Evolutionary conservation across 1,140 invertebrate species (phyloP).

Genomic region (Ericerus pela): DNA sequence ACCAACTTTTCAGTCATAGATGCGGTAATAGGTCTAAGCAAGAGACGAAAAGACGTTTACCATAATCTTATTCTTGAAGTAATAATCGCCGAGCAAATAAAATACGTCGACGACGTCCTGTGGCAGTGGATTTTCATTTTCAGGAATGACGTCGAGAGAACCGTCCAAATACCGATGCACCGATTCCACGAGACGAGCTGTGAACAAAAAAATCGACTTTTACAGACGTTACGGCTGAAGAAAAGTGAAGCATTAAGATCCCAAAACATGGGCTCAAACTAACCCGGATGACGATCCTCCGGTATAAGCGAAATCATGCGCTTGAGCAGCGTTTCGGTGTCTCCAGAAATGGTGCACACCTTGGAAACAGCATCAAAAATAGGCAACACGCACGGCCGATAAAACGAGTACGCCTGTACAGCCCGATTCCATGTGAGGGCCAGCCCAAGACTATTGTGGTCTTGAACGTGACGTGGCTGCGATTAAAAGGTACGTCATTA

Average conservation of each 20-base stretch:
- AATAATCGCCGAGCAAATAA: constrained; percentile 79
- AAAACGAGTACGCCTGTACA: constrained; percentile 67
- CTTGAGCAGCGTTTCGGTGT: constrained; percentile 60
- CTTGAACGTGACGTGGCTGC: constrained; percentile 37
- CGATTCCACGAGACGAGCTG: constrained; percentile 31
- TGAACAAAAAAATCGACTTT: background rate
- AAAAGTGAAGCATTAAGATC: too few relatives aligned
- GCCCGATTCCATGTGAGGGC: constrained; percentile 62
- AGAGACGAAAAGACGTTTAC: constrained; percentile 28
- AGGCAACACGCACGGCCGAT: constrained; percentile 33
- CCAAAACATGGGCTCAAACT: background rate
- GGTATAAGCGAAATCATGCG: constrained; percentile 60
- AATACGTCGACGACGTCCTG: constrained; percentile 55
- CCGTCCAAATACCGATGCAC: constrained; percentile 51
- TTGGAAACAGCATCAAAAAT: constrained; percentile 65
- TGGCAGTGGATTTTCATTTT: constrained; percentile 32
- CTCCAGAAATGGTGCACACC: constrained; percentile 47
- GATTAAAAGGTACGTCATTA: background rate
- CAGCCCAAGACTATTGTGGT: constrained; percentile 58
- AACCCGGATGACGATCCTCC: constrained; percentile 41
- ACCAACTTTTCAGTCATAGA: background rate
- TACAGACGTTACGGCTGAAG: background rate
- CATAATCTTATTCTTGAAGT: constrained; percentile 75
- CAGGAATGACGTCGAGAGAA: constrained; percentile 36
- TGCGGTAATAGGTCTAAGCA: background rate